Conservation (phyloP, 37 sponge, comb jelly and placozoan genomes). For the Geodia barretti region DNA sequence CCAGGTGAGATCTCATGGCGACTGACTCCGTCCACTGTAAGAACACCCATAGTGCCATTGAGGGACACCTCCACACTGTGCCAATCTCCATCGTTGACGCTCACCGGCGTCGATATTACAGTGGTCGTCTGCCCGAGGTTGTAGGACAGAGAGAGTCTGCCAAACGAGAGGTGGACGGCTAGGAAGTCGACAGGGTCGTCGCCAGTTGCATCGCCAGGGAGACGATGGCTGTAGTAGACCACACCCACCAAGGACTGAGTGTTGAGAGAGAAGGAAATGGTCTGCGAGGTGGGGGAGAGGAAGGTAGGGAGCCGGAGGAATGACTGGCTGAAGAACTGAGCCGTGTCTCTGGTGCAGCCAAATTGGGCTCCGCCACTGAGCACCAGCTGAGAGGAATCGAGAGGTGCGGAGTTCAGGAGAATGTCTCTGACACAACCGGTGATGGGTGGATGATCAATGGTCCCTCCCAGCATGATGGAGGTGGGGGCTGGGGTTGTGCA, state of each 20-base stretch:
- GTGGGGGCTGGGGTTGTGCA: not conserved
- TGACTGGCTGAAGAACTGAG: slow-evolving; percentile 34
- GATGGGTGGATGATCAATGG: not conserved
- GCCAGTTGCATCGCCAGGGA: slow-evolving; percentile 34
- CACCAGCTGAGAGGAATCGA: slow-evolving; percentile 13
- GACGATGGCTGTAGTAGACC: slow-evolving; percentile 30
- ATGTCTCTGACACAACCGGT: slow-evolving; percentile 36
- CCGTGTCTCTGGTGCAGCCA: slow-evolving; percentile 45
- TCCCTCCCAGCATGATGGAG: slow-evolving; percentile 9
- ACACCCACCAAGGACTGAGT: slow-evolving; percentile 9
- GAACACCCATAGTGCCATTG: slow-evolving; percentile 17
- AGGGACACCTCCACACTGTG: slow-evolving; percentile 25
- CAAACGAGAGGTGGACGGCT: slow-evolving; percentile 9
- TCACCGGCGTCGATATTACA: not conserved
- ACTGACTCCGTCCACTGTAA: slow-evolving; percentile 18
- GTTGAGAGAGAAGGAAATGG: slow-evolving; percentile 35
- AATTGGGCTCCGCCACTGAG: slow-evolving; percentile 22
- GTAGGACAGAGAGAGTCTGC: slow-evolving; percentile 17
- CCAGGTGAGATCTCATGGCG: not conserved
- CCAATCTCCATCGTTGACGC: slow-evolving; percentile 49
- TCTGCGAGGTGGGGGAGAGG: slow-evolving; percentile 18
- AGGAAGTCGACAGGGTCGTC: slow-evolving; percentile 29
- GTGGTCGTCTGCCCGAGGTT: slow-evolving; percentile 25
- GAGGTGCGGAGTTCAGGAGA: not conserved
- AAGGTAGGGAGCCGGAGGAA: slow-evolving; percentile 25